Evolutionary conservation across 1,140 invertebrate genomes (phyloP).

Genomic region (Drosophila sturtevanti): DNA sequence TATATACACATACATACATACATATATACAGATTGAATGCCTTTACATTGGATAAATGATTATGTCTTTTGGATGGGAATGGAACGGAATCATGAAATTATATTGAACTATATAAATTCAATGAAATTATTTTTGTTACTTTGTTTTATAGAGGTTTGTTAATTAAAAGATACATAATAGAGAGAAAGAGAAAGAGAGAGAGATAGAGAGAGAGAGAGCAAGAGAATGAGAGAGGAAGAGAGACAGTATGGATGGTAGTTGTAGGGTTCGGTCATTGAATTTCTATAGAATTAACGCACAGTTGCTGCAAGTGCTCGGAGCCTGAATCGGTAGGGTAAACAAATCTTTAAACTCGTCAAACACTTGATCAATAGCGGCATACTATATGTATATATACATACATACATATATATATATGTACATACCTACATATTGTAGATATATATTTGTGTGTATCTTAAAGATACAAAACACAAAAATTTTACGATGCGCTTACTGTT

Average conservation of each 20-base stretch:
- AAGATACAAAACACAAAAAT: constrained; percentile 52
- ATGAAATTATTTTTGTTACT: constrained; percentile 30
- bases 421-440: neutral
- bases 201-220: too few relatives aligned
- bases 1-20: too few relatives aligned
- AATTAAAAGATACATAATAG: constrained; percentile 53
- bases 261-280: constrained; percentile 26
- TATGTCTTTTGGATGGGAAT: neutral
- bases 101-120: neutral
- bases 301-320: neutral
- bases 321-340: constrained; percentile 39
- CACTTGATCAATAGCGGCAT: constrained; percentile 72
- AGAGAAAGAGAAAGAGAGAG: neutral
- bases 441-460: constrained; percentile 37
- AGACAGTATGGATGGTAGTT: too few relatives aligned
- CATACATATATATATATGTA: too few relatives aligned
- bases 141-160: constrained; percentile 44
- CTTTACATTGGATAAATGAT: constrained; percentile 8
- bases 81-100: constrained; percentile 22
- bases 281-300: constrained; percentile 57
- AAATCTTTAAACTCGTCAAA: constrained; percentile 63
- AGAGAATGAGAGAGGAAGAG: too few relatives aligned
- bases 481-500: constrained; percentile 69
- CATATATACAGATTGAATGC: neutral
- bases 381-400: constrained; percentile 19